phyloP scores from a whole-genome alignment of 2,888 invertebrate genomes.

The Parapristionchus giblindavisi region DNA sequence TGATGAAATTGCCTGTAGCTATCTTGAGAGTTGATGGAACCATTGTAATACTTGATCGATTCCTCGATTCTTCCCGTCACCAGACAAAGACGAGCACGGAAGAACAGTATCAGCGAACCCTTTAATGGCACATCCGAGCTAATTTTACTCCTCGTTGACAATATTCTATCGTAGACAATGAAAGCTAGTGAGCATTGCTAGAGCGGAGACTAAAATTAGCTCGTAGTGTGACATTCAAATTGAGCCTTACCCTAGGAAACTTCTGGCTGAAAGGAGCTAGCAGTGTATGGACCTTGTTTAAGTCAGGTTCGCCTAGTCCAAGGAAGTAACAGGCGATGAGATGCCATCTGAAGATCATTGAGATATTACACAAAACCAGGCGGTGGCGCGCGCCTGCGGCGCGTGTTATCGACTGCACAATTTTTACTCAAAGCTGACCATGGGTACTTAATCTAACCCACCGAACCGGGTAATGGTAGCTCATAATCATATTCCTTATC shows the following conservation, averaged over 20 bases:
- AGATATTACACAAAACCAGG: too few species aligned
- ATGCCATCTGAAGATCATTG: constrained; percentile 72
- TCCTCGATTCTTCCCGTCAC: constrained; percentile 77
- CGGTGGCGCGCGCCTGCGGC: too few species aligned
- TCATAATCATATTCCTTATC: too few species aligned
- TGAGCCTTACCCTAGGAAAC: constrained; percentile 76
- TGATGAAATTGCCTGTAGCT: constrained; percentile 92
- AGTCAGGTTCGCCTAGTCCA: constrained; percentile 78
- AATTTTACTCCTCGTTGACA: too few species aligned
- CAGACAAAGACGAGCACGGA: constrained; percentile 80
- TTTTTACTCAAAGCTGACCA: too few species aligned
- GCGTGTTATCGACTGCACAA: too few species aligned
- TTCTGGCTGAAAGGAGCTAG: constrained; percentile 75
- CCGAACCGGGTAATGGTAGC: too few species aligned
- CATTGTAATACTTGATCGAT: constrained; percentile 81
- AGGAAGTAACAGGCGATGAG: constrained; percentile 59
- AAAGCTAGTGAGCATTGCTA: too few species aligned
- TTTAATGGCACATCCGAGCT: too few species aligned
- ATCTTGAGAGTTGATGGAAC: constrained; percentile 74
- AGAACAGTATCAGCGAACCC: constrained; percentile 91
- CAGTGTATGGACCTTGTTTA: constrained; percentile 81
- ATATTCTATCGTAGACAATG: too few species aligned
- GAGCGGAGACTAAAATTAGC: too few species aligned
- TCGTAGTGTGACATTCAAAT: constrained; percentile 38
- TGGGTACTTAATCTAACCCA: too few species aligned